Evolutionary conservation across 2,797 vertebrate genomes (phyloP).

Genomic region (Aplochiton taeniatus): DNA sequence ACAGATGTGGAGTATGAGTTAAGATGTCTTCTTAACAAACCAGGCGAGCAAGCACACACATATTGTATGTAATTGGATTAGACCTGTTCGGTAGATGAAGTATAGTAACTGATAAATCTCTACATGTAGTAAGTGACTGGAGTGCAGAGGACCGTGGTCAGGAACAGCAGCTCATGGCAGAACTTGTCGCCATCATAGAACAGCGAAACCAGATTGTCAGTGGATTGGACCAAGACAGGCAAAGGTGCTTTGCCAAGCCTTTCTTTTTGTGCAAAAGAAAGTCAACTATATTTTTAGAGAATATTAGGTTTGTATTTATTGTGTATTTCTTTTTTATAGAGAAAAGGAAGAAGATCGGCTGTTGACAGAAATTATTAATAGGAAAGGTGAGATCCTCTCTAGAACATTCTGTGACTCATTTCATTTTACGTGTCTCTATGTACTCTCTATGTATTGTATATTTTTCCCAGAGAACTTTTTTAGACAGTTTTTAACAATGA

Average conservation of each 20-base stretch:
- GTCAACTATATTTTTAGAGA: neutral
- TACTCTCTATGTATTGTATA: neutral
- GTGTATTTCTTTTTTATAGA: slow-evolving; percentile 66
- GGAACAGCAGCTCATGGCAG: slow-evolving; percentile 85
- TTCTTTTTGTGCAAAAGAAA: neutral
- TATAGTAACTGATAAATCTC: neutral
- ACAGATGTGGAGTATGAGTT: slow-evolving; percentile 89
- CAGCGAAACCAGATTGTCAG: slow-evolving; percentile 90
- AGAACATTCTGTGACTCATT: neutral
- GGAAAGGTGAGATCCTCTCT: slow-evolving; percentile 76
- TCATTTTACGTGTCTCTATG: neutral
- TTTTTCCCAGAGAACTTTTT: too few relatives aligned
- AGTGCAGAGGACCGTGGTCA: slow-evolving; percentile 77
- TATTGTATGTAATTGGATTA: neutral
- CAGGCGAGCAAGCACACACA: slow-evolving; percentile 71
- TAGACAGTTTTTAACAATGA: too few relatives aligned
- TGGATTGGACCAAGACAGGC: slow-evolving; percentile 86
- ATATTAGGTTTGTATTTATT: neutral
- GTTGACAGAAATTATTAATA: slow-evolving; percentile 80
- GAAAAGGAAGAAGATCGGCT: slow-evolving; percentile 86
- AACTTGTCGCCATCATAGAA: slow-evolving; percentile 86
- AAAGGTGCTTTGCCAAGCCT: slow-evolving; percentile 71
- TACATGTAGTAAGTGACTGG: slow-evolving; percentile 83
- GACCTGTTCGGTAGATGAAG: neutral
- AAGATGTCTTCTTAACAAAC: slow-evolving; percentile 89